A percentile compares a stretch with the other conserved stretches of the same genome.
Evolutionary conservation across 1,140 invertebrate genomes (phyloP).

Genomic region (Drosophila nannoptera): DNA sequence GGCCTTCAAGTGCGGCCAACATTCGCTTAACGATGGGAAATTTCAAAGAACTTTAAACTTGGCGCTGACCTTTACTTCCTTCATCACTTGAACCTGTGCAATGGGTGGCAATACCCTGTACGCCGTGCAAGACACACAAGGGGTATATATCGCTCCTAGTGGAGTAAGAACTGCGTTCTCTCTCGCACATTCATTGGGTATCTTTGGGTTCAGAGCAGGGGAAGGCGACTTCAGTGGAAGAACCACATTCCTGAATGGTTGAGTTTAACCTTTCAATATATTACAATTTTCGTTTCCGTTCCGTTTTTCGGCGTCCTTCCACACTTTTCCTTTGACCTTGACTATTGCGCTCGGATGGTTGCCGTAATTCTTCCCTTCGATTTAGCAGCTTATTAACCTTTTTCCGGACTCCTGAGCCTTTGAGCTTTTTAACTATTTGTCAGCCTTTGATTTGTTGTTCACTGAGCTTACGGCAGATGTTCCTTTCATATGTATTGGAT

Average conservation of each 20-base stretch:
- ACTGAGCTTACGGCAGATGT: neutral
- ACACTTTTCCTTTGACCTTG: slow-evolving; percentile 14
- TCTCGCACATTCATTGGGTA: neutral
- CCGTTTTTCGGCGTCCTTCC: neutral
- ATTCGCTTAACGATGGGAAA: slow-evolving; percentile 7
- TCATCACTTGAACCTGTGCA: neutral
- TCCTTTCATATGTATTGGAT: slow-evolving; percentile 10
- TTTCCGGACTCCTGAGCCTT: neutral
- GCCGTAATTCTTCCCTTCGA: neutral
- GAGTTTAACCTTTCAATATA: too few species aligned
- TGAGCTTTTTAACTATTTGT: neutral
- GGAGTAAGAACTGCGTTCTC: neutral
- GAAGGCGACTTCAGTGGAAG: too few species aligned
- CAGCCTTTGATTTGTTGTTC: neutral
- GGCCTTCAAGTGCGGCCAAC: neutral
- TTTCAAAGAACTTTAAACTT: neutral
- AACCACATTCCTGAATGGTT: too few species aligned
- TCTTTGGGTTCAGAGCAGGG: neutral
- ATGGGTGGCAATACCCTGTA: neutral
- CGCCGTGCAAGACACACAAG: neutral
- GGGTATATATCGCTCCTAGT: neutral
- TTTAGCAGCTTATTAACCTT: neutral
- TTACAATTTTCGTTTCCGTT: neutral
- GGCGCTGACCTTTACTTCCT: neutral
- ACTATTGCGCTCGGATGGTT: neutral